These are phyloP conservation scores for Thripadectes ignobilis DNA, from an alignment of 2,797 vertebrate species.

Conservation along the genomic window DNA sequence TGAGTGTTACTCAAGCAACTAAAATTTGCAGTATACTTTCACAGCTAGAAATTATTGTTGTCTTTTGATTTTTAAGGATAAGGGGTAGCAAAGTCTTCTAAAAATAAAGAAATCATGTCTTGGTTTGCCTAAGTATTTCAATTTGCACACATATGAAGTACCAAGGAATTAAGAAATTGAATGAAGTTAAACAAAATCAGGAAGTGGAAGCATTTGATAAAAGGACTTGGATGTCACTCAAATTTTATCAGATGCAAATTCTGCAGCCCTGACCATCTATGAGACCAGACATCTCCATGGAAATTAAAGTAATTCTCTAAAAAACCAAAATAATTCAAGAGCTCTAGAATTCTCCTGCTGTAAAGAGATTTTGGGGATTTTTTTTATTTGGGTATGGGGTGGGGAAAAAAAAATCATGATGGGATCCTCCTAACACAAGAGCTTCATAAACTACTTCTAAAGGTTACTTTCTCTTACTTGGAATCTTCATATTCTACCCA, in stretches of 20 bases:
- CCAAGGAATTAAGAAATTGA: background rate
- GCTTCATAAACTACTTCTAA: background rate
- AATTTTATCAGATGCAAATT: background rate
- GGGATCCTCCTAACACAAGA: background rate
- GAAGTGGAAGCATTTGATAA: background rate
- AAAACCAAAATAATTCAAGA: background rate
- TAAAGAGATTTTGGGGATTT: background rate
- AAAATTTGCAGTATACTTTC: background rate
- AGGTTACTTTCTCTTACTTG: conserved; percentile 77
- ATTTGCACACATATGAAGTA: background rate
- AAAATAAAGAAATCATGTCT: background rate
- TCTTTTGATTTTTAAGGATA: background rate
- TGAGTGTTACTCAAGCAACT: background rate
- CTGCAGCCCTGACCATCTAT: background rate
- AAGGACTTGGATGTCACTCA: background rate
- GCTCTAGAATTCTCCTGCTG: background rate
- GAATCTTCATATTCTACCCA: conserved; percentile 94
- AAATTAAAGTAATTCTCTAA: background rate
- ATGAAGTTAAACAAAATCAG: background rate
- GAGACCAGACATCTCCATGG: background rate
- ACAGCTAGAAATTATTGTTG: background rate
- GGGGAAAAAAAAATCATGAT: background rate
- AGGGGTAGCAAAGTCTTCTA: background rate
- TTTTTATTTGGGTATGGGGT: background rate
- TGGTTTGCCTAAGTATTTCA: background rate